phyloP scores from a whole-genome alignment of 2,113 vertebrate genomes.

The Siniperca chuatsi region DNA sequence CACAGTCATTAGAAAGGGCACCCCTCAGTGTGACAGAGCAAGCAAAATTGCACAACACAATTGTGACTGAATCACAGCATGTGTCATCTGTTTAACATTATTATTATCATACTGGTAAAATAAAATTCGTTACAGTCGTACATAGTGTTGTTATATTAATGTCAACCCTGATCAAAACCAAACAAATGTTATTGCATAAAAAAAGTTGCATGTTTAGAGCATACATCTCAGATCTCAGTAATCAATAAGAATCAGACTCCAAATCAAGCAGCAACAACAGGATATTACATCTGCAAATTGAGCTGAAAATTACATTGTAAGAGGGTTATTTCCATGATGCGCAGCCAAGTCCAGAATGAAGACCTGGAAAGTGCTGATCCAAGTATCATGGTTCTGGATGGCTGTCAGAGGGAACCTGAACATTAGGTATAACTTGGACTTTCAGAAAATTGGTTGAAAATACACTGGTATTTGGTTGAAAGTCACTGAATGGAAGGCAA shows the following conservation, averaged over 20 bases:
- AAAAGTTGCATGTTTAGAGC: background rate
- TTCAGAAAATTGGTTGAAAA: background rate
- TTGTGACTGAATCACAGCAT: background rate
- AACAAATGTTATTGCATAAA: background rate
- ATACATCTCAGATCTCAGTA: background rate
- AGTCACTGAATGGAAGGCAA: no score
- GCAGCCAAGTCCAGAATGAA: background rate
- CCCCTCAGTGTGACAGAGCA: background rate
- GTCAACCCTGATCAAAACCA: background rate
- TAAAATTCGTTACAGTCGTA: background rate
- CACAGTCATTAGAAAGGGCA: constrained; percentile 24
- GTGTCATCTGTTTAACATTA: background rate
- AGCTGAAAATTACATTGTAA: background rate
- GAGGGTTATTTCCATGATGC: background rate
- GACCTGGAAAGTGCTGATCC: background rate
- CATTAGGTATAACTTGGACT: background rate
- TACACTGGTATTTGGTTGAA: no score
- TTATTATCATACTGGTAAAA: background rate
- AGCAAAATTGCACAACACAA: background rate
- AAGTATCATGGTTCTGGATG: background rate
- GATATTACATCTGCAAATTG: no score
- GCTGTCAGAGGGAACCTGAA: background rate
- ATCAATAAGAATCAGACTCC: background rate
- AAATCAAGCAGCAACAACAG: background rate
- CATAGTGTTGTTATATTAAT: background rate